Evolutionary conservation across 2,797 vertebrate genomes (phyloP).

Genomic region (Trachurus trachurus): DNA sequence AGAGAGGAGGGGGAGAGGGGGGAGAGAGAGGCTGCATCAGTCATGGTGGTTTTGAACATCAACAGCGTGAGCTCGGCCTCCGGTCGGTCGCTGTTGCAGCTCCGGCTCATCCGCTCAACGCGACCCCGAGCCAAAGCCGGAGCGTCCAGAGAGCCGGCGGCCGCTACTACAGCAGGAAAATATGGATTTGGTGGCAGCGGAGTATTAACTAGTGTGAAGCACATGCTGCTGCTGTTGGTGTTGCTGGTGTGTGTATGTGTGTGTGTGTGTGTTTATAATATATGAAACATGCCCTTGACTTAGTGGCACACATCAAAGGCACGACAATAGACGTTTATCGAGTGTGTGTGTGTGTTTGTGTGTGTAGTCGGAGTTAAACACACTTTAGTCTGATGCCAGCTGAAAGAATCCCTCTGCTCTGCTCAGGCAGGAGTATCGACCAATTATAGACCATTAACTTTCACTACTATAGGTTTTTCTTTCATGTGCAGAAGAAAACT

Average conservation of each 20-base stretch:
- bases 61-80: constrained; percentile 68
- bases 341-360: not conserved
- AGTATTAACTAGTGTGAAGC: constrained; percentile 52
- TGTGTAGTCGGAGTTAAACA: not conserved
- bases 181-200: constrained; percentile 57
- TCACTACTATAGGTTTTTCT: not conserved
- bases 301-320: constrained; percentile 37
- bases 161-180: constrained; percentile 39
- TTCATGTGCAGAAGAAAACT: not conserved
- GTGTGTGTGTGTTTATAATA: constrained; percentile 19
- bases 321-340: constrained; percentile 16
- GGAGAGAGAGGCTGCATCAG: constrained; percentile 65
- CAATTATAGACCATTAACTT: not conserved
- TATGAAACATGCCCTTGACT: constrained; percentile 50
- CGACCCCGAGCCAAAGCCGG: constrained; percentile 42
- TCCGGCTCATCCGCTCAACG: constrained; percentile 63
- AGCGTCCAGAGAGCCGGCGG: constrained; percentile 29
- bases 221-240: constrained; percentile 47
- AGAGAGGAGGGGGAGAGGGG: not conserved
- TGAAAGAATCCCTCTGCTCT: constrained; percentile 33
- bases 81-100: constrained; percentile 26
- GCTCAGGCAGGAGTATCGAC: constrained; percentile 12
- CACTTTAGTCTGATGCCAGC: not conserved
- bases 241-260: too few species aligned
- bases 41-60: constrained; percentile 73